Base-by-base conservation (phyloP, 2,113 vertebrate species). In the Pteruthius melanotis region DNA sequence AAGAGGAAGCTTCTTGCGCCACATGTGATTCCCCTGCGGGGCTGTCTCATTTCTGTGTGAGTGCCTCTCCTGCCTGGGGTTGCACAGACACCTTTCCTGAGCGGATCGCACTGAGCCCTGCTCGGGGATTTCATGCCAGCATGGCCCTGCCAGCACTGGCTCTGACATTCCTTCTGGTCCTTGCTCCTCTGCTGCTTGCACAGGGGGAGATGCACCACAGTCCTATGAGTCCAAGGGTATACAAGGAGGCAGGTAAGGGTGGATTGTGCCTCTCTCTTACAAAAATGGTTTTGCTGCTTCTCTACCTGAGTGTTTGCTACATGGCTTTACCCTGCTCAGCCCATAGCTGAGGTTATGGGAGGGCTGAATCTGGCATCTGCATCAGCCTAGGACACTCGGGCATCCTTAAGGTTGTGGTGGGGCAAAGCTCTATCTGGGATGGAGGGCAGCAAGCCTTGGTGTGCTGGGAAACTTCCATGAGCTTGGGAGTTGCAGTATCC, bases 191-290 rank as follows among this genome's bases (percentile, higher is more conserved):
- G 35, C 47, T 91, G 61, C 70, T n/a, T 52, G 76, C 59, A 20
- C 0, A 0, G 54, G 27, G 7, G 49, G 35, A 56, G 42, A 37
- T 3, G 15, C 6, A 64, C 4, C 1, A 8, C 1, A 2, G 1
- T 27, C 11, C n/a, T 22, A 3, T 3, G 12, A 35, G 15, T 28
- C 27, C 7, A 0, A 0, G 27, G 39, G 39, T 21, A 26, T 1
- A 16, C 7, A 10, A n/a, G 4, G 71, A 87, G 54, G 7, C 11
- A 77, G 87, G 93, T 96, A 94, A 89, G 82, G 31, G 7, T 0
- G 0, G 5, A 19, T 12, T 80, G 37, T 2, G 4, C 39, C 24
- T 47, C 18, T 54, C 15, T 39, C 27, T 84, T 54, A 18, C 5
- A 53, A 69, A 64, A 84, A 45, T 39, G 26, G 8, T 40, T 82